Conservation (phyloP, 2,113 vertebrate genomes). For the Danio rerio region DNA sequence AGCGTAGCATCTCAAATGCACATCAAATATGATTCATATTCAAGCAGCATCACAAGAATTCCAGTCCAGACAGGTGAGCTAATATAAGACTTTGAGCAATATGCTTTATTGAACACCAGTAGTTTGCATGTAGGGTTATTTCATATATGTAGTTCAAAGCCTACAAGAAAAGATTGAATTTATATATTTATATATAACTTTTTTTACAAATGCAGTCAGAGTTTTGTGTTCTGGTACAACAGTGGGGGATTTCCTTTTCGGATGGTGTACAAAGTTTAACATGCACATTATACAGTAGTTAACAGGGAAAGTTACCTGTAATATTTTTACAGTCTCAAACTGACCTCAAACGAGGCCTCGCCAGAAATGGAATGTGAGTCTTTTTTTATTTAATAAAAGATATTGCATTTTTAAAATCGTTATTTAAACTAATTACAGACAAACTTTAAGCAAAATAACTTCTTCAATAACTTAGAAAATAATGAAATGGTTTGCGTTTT, state of each 20-base stretch:
- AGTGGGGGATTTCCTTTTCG: slow-evolving; percentile 49
- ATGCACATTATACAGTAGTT: slow-evolving; percentile 78
- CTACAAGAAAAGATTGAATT: slow-evolving; percentile 81
- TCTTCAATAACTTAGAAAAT: slow-evolving; percentile 71
- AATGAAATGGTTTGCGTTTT: slow-evolving; percentile 71
- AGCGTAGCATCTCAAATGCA: no score
- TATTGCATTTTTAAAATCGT: slow-evolving; percentile 50
- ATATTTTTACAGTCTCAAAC: slow-evolving; percentile 55
- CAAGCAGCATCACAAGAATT: slow-evolving; percentile 40
- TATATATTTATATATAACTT: slow-evolving; percentile 84
- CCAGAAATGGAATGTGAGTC: slow-evolving; percentile 52
- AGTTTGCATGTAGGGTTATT: slow-evolving; percentile 78
- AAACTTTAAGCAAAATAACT: slow-evolving; percentile 48
- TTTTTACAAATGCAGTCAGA: slow-evolving; percentile 65
- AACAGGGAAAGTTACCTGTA: slow-evolving; percentile 67
- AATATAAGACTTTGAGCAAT: slow-evolving; percentile 79
- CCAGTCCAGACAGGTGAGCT: slow-evolving; percentile 43
- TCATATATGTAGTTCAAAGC: slow-evolving; percentile 81
- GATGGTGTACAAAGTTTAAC: slow-evolving; percentile 78
- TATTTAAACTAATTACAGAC: slow-evolving; percentile 36
- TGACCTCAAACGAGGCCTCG: slow-evolving; percentile 46
- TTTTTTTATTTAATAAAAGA: slow-evolving; percentile 51
- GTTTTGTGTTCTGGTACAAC: slow-evolving; percentile 65
- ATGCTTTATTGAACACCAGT: slow-evolving; percentile 82
- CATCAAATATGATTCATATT: background rate